These are phyloP conservation scores for Tadarida brasiliensis DNA, from an alignment of 2,797 vertebrate genomes.

Conservation along the genomic window DNA sequence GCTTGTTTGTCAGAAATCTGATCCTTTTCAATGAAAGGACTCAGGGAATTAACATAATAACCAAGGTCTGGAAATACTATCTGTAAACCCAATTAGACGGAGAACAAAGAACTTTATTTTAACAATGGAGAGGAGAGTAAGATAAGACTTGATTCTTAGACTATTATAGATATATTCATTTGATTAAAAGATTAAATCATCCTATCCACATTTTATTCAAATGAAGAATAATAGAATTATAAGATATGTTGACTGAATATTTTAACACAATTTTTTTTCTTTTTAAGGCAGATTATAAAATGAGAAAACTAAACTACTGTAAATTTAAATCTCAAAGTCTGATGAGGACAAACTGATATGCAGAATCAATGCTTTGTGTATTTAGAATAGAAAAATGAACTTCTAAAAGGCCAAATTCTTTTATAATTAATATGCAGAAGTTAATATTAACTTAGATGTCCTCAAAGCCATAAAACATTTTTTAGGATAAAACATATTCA, in stretches of 20 bases:
- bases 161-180: slow-evolving; percentile 40
- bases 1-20: slow-evolving; percentile 80
- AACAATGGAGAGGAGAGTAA: slow-evolving; percentile 52
- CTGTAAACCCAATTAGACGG: slow-evolving; percentile 81
- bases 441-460: not conserved
- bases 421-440: slow-evolving; percentile 32
- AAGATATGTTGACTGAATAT: slow-evolving; percentile 16
- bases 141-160: slow-evolving; percentile 52
- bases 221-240: slow-evolving; percentile 52
- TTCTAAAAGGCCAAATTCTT: slow-evolving; percentile 46
- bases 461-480: slow-evolving; percentile 14
- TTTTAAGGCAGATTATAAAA: slow-evolving; percentile 44
- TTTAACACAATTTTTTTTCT: slow-evolving; percentile 34
- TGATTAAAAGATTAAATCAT: slow-evolving; percentile 61
- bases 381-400: slow-evolving; percentile 48
- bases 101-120: slow-evolving; percentile 77
- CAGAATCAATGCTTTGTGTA: slow-evolving; percentile 53
- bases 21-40: slow-evolving; percentile 86
- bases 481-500: slow-evolving; percentile 53
- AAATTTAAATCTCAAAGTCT: slow-evolving; percentile 59
- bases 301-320: slow-evolving; percentile 44
- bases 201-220: slow-evolving; percentile 30
- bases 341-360: not conserved
- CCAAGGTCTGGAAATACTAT: slow-evolving; percentile 79
- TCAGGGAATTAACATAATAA: slow-evolving; percentile 75